phyloP scores from a whole-genome alignment of 2,888 invertebrate genomes.

The Ctenicera cuprea region DNA sequence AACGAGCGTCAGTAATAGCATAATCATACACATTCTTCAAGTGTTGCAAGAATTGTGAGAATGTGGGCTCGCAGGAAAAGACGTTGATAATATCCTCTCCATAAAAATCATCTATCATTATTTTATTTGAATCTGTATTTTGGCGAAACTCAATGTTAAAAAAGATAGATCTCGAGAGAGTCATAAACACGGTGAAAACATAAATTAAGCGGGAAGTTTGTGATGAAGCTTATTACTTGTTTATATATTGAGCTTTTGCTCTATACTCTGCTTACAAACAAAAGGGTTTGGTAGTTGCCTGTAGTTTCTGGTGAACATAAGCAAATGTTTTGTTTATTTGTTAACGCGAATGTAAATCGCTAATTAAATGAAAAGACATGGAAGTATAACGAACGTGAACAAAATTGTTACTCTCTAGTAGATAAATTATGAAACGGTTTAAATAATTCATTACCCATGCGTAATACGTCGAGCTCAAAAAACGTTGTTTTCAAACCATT shows the following conservation, averaged over 20 bases:
- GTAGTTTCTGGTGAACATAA: not conserved
- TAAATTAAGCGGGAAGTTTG: slow-evolving; percentile 31
- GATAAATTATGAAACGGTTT: no score
- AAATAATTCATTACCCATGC: no score
- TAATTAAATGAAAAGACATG: no score
- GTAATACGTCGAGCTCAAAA: no score
- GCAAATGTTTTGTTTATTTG: no score
- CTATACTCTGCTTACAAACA: slow-evolving; percentile 11
- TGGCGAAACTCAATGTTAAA: slow-evolving; percentile 28
- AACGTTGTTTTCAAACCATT: no score
- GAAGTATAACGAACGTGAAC: no score
- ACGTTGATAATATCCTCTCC: slow-evolving; percentile 12
- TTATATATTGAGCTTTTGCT: slow-evolving; percentile 20
- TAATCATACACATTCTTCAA: no score
- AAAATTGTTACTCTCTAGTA: no score
- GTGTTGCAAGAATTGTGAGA: not conserved
- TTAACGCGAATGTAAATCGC: no score
- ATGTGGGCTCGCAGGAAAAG: not conserved
- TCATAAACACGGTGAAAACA: slow-evolving; percentile 31
- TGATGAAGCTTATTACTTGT: slow-evolving; percentile 34
- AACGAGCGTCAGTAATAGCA: no score
- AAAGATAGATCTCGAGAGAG: slow-evolving; percentile 29
- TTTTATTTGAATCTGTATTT: slow-evolving; percentile 33
- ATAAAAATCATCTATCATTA: slow-evolving; percentile 25
- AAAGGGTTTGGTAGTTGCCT: not conserved